Evolutionary conservation across 2,797 vertebrate species (phyloP).

Genomic region (Ciconia nigra): DNA sequence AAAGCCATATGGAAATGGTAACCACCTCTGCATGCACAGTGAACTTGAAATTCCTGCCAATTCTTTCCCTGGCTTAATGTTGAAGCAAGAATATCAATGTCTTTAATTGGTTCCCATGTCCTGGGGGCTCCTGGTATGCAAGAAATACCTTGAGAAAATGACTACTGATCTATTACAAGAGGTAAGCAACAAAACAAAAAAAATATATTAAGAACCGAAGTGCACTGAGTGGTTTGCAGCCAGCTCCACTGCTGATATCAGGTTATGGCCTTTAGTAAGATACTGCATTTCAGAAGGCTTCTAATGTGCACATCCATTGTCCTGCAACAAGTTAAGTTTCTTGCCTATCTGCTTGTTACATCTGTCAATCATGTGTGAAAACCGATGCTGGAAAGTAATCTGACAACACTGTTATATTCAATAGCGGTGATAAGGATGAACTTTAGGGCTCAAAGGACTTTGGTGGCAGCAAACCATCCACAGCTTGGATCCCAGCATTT

Average conservation of each 20-base stretch:
- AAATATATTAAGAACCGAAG: not conserved
- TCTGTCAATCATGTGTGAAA: constrained; percentile 36
- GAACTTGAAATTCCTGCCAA: not conserved
- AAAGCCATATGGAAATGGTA: not conserved
- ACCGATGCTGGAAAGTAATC: not conserved
- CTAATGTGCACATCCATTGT: not conserved
- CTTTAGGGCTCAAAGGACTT: not conserved
- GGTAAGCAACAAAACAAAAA: not conserved
- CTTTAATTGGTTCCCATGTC: not conserved
- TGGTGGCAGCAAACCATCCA: not conserved
- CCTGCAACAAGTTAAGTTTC: not conserved
- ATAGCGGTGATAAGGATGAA: not conserved
- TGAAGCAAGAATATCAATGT: not conserved
- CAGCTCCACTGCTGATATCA: not conserved
- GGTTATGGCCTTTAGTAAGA: not conserved
- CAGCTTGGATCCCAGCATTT: not conserved
- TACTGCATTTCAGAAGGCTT: constrained; percentile 8
- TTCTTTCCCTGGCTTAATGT: not conserved
- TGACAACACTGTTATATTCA: not conserved
- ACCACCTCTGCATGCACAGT: not conserved
- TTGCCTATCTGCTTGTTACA: constrained; percentile 33
- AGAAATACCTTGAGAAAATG: not conserved
- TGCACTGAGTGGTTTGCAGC: not conserved
- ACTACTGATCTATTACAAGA: not conserved
- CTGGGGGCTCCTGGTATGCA: not conserved